Percentiles rank a stretch among this genome's conserved stretches.
phyloP scores from a whole-genome alignment of 2,888 invertebrate genomes.

The Aphidoletes aphidimyza region DNA sequence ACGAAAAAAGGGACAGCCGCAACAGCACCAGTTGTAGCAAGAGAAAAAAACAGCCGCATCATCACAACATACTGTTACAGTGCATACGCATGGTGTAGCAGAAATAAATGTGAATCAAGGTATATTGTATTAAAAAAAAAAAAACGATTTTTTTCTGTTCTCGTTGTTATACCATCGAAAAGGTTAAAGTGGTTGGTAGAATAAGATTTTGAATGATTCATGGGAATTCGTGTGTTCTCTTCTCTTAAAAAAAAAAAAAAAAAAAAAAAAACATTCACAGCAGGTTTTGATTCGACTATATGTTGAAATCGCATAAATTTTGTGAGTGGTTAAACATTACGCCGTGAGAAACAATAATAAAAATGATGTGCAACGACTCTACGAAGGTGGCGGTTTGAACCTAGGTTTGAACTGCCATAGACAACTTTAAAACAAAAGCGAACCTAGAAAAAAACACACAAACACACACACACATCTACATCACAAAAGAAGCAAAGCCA shows the following conservation, averaged over 20 bases:
- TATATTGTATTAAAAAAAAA: background rate
- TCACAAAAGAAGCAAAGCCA: background rate
- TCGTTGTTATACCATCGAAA: too few species aligned
- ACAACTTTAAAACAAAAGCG: background rate
- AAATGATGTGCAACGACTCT: too few species aligned
- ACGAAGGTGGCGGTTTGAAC: too few species aligned
- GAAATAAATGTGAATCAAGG: conserved; percentile 7
- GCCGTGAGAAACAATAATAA: background rate
- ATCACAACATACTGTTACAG: background rate
- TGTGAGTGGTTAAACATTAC: background rate
- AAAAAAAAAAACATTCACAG: background rate
- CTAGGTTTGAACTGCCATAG: background rate
- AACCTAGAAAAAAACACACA: background rate
- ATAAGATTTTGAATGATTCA: conserved; percentile 31
- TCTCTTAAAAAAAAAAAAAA: too few species aligned
- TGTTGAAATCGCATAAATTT: background rate
- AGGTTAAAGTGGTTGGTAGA: background rate
- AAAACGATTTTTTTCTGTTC: background rate
- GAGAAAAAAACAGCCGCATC: background rate
- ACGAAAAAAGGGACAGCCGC: background rate
- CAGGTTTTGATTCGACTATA: background rate
- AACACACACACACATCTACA: background rate
- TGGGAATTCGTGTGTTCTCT: background rate
- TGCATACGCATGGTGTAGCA: background rate
- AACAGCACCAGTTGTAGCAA: background rate